Percentiles rank a stretch among this genome's conserved stretches.
phyloP scores from a whole-genome alignment of 2,888 invertebrate genomes.

The Brachypalpus laphriformis region DNA sequence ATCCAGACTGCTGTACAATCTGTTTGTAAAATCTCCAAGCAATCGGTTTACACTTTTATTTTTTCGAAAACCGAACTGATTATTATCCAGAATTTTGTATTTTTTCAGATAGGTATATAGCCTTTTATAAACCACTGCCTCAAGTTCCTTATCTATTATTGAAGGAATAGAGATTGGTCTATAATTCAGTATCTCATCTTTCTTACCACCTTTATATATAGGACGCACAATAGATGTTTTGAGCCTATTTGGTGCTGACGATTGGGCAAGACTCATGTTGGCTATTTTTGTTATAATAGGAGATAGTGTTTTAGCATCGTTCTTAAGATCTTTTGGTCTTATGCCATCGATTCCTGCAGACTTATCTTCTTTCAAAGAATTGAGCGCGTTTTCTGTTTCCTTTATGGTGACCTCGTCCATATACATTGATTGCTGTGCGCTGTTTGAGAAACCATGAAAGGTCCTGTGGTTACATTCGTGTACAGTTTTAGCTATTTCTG shows the following conservation, averaged over 20 bases:
- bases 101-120: no score
- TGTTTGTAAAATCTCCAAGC: not conserved
- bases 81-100: no score
- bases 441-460: not conserved
- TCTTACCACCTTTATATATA: not conserved
- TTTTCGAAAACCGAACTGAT: not conserved
- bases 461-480: not conserved
- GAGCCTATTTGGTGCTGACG: not conserved
- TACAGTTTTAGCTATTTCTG: not conserved
- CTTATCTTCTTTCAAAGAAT: not conserved
- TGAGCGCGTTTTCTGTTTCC: not conserved
- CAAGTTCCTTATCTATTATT: not conserved
- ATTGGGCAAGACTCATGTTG: not conserved
- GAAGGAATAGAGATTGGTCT: not conserved
- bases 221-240: not conserved
- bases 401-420: not conserved
- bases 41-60: not conserved
- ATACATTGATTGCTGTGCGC: not conserved
- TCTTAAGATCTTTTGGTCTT: not conserved
- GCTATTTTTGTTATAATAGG: not conserved
- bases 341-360: not conserved
- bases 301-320: not conserved
- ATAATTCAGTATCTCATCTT: not conserved
- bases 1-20: not conserved
- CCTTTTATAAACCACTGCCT: no score